phyloP scores from a whole-genome alignment of 92 coral and sea anemone species.

The Blastomussa wellsi region DNA sequence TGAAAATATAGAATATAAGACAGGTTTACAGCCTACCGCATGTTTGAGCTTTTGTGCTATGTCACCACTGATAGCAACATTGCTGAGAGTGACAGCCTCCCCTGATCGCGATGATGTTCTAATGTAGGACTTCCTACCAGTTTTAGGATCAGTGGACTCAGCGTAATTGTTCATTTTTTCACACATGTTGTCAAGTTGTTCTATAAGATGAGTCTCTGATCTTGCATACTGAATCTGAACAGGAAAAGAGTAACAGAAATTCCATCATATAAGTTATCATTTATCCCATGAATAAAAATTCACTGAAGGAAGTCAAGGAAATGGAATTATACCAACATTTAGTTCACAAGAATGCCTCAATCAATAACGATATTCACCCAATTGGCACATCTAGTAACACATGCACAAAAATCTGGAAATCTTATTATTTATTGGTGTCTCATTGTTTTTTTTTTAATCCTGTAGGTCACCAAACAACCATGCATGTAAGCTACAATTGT shows the following conservation, averaged over 20 bases:
- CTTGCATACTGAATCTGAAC: slow-evolving; percentile 88
- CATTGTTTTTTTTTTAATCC: no score
- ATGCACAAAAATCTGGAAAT: neutral
- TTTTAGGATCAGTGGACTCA: slow-evolving; percentile 84
- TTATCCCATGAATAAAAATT: no score
- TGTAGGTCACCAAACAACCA: no score
- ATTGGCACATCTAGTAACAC: neutral
- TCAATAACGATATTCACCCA: no score
- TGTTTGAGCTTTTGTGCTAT: slow-evolving; percentile 82
- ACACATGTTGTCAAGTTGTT: slow-evolving; percentile 84
- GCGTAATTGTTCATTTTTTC: slow-evolving; percentile 93
- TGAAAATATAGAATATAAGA: neutral
- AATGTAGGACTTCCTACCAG: slow-evolving; percentile 80
- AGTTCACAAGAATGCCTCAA: no score
- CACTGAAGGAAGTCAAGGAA: no score
- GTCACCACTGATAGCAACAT: slow-evolving; percentile 94
- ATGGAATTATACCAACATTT: no score
- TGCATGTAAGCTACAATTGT: no score
- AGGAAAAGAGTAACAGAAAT: neutral
- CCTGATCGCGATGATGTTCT: slow-evolving; percentile 94
- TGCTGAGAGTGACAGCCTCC: slow-evolving; percentile 80
- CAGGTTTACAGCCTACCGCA: slow-evolving; percentile 63
- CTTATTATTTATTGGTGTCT: no score
- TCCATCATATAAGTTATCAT: no score
- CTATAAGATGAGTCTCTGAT: slow-evolving; percentile 95